Conservation (phyloP, 1,140 invertebrate species). For the Arion vulgaris region DNA sequence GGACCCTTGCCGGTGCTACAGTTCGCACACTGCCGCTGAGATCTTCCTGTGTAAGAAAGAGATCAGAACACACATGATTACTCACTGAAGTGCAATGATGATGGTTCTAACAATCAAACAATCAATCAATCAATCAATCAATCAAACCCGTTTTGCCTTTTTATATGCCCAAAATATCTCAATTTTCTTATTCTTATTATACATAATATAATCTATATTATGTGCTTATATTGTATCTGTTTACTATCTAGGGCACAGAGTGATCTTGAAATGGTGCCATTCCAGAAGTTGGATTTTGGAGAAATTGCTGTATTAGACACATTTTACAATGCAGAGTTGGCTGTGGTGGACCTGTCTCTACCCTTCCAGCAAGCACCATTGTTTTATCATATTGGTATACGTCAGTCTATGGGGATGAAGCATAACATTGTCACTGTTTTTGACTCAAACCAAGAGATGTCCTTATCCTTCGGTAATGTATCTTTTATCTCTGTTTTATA, state of each 20-base stretch:
- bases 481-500: neutral
- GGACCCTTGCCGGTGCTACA: too few species aligned
- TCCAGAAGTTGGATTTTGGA: conserved; percentile 79
- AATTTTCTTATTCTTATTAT: too few species aligned
- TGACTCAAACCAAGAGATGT: conserved; percentile 89
- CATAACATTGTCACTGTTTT: conserved; percentile 96
- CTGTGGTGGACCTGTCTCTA: conserved; percentile 94
- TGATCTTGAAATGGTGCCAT: conserved; percentile 72
- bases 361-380: conserved; percentile 79
- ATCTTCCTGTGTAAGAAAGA: too few species aligned
- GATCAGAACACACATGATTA: too few species aligned
- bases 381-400: conserved; percentile 96
- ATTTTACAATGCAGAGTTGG: conserved; percentile 97
- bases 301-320: conserved; percentile 76
- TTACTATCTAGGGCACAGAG: conserved; percentile 58
- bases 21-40: too few species aligned
- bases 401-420: conserved; percentile 99
- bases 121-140: too few species aligned
- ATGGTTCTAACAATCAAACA: too few species aligned
- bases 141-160: too few species aligned
- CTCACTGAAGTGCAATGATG: too few species aligned
- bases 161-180: too few species aligned
- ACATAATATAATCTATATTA: too few species aligned
- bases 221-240: too few species aligned
- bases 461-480: conserved; percentile 75